Percentiles rank a stretch among this genome's conserved stretches.
phyloP scores from a whole-genome alignment of 2,888 invertebrate genomes.

The Yponomeuta sedellus region DNA sequence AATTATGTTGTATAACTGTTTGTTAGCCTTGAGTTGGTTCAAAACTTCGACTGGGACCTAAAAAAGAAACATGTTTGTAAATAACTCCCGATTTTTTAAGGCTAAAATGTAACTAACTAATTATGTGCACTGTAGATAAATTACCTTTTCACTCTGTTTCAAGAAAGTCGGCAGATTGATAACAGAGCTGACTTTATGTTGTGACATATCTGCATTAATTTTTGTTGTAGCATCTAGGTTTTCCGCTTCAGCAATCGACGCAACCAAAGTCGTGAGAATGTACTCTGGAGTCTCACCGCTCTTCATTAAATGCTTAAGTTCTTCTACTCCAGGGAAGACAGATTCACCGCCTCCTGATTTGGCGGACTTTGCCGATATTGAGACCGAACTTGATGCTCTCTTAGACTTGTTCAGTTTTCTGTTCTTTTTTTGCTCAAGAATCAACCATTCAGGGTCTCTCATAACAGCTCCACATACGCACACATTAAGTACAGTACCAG shows the following conservation, averaged over 20 bases:
- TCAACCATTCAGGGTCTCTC: conserved; percentile 91
- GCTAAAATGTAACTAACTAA: neutral
- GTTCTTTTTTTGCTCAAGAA: conserved; percentile 79
- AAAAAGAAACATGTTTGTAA: conserved; percentile 21
- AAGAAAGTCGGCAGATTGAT: conserved; percentile 88
- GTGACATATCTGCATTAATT: conserved; percentile 59
- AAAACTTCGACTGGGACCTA: conserved; percentile 84
- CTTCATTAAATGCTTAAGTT: conserved; percentile 81
- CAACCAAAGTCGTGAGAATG: conserved; percentile 77
- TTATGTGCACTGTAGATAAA: conserved; percentile 8
- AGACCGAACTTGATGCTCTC: conserved; percentile 69
- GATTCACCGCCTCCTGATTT: conserved; percentile 71
- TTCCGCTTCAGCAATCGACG: conserved; percentile 74
- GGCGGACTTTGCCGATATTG: conserved; percentile 58
- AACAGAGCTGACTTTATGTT: conserved; percentile 78
- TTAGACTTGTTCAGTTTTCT: conserved; percentile 68
- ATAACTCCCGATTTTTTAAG: too few relatives aligned
- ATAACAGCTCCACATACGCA: conserved; percentile 91
- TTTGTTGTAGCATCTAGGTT: conserved; percentile 62
- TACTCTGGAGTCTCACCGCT: conserved; percentile 82
- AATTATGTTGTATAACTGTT: conserved; percentile 81
- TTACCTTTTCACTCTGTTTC: conserved; percentile 82
- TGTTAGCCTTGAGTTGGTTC: conserved; percentile 79
- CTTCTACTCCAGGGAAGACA: conserved; percentile 80
- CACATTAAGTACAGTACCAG: conserved; percentile 90